Conservation (phyloP, 2,888 invertebrate genomes). For the Hypselothyrea guttata region DNA sequence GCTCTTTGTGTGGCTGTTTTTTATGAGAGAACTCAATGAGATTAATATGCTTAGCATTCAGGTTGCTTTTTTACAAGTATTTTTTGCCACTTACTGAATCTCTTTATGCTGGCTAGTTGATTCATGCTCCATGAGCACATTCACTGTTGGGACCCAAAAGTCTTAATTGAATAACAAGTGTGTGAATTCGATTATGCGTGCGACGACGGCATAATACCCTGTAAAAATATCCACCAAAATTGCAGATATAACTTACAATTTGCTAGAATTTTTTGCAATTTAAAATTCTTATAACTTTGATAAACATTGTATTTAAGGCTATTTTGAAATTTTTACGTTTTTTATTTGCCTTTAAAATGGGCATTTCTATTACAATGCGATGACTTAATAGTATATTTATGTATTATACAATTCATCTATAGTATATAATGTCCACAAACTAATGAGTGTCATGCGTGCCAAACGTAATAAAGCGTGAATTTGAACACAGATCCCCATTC, state of each 20-base stretch:
- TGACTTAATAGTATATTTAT: constrained; percentile 17
- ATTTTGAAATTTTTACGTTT: no score
- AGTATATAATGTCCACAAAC: constrained; percentile 10
- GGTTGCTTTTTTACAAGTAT: neutral
- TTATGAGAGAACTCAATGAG: constrained; percentile 17
- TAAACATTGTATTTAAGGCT: no score
- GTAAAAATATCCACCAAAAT: no score
- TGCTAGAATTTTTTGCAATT: no score
- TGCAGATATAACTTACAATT: no score
- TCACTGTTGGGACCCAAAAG: constrained; percentile 14
- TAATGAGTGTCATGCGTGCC: constrained; percentile 49
- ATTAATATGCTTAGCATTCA: constrained; percentile 20
- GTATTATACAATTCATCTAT: neutral
- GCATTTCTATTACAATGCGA: constrained; percentile 6
- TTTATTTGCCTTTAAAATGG: constrained; percentile 2
- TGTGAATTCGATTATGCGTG: neutral
- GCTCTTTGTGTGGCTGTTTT: constrained; percentile 15
- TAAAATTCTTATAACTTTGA: no score
- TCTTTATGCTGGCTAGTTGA: neutral
- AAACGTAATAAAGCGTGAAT: constrained; percentile 43
- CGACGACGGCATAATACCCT: constrained; percentile 13
- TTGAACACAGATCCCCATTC: constrained; percentile 5
- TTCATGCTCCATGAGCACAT: constrained; percentile 14
- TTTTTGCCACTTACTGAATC: neutral
- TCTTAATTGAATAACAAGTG: constrained; percentile 28